A percentile compares a stretch with the other conserved stretches of the same genome.
Conservation (phyloP, 2,113 vertebrate genomes). For the Rhineura floridana region DNA sequence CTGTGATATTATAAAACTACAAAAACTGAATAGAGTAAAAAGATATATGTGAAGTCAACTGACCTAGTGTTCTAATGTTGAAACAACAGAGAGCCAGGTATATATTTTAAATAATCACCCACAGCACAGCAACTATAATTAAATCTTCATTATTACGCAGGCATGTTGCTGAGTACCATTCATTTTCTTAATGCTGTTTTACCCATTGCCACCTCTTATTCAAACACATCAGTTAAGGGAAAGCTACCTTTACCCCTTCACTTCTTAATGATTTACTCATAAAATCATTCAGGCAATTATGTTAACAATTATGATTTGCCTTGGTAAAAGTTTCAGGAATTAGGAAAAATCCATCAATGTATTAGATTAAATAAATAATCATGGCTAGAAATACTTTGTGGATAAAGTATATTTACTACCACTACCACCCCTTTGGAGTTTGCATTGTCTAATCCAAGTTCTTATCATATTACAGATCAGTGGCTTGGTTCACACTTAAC, state of each 20-base stretch:
- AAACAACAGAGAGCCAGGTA: conserved; percentile 22
- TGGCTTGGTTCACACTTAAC: not conserved
- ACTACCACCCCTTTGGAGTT: not conserved
- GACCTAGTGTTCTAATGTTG: conserved; percentile 1
- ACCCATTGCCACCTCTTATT: conserved; percentile 71
- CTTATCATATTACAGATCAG: not conserved
- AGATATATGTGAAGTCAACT: conserved; percentile 28
- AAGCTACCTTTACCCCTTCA: conserved; percentile 54
- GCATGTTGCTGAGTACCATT: conserved; percentile 70
- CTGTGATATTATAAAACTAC: not conserved
- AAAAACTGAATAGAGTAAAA: conserved; percentile 35
- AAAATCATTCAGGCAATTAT: conserved; percentile 51
- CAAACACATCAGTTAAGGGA: conserved; percentile 61
- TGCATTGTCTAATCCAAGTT: conserved; percentile 16
- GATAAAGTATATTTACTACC: not conserved
- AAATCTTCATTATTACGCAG: conserved; percentile 67
- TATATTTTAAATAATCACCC: conserved; percentile 51
- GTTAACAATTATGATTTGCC: conserved; percentile 63
- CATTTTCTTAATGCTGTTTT: conserved; percentile 64
- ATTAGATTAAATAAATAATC: conserved; percentile 37
- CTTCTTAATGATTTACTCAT: conserved; percentile 63
- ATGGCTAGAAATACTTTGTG: conserved; percentile 4
- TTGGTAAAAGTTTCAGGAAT: conserved; percentile 41
- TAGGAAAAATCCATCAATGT: conserved; percentile 18
- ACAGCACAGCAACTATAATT: conserved; percentile 60